Base-by-base conservation (phyloP, 2,797 vertebrate species). In the Clarias fuscus region DNA sequence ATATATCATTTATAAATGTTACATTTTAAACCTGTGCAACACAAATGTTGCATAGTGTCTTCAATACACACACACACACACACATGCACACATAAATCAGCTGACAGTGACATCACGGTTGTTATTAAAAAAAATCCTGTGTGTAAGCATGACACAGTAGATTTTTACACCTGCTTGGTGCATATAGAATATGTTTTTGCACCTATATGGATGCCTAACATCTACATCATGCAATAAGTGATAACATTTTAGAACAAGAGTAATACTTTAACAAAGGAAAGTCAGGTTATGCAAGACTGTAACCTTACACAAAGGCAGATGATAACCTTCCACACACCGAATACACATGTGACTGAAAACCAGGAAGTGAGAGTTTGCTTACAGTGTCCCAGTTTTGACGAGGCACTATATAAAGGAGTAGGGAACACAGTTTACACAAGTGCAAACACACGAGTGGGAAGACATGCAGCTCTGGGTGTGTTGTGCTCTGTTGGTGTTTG, bases 381-480 rank as follows among this genome's bases (percentile, higher is more conserved):
- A 43, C 37, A 76, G 81, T 59, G 59, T 53, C 18, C 18, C 53
- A 68, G 18, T 4, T 5, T 22, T 5, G 15, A 5, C 1, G 56
- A 68, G 30, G 27, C 6, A 53, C 0, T 58, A 72, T 58, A 84
- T 81, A 80, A 70, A 18, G 62, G 24, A 73, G 14, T 0, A 13
- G 71, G 13, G 2, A n/a, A 3, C 64, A 27, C 27, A 24, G 30
- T 0, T 18, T 33, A 14, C 24, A 53, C 76, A 14, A 84, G 90
- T 84, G 86, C 88, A 33, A 88, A 85, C 59, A 85, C 59, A 87
- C 77, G 79, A 30, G 53, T 56, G 13, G n/a, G 67, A 81, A 82
- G 82, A 64, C 73, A 43, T 88, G 89, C 37, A 0, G 1, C 89
- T 48, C 0, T 93, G 95, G 94, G 88, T 48, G 77, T 22, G 82